Percentiles rank a stretch among this genome's conserved stretches.
These are phyloP conservation scores for Idaea straminata DNA, from an alignment of 2,888 invertebrate genomes.

Conservation along the genomic window DNA sequence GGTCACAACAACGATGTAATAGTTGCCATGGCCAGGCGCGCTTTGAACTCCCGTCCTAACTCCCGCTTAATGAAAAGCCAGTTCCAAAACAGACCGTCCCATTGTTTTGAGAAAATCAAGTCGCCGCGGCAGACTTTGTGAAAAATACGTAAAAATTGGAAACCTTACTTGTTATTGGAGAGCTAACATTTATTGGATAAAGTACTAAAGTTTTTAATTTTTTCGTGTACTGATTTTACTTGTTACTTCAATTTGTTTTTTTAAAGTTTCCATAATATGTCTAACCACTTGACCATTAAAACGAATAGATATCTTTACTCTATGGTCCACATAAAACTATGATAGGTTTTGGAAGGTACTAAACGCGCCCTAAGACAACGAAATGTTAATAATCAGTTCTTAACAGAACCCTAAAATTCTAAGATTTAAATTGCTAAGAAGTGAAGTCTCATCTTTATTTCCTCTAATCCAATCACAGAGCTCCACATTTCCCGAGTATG, in stretches of 20 bases:
- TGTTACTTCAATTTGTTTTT: not conserved
- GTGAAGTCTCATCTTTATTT: not conserved
- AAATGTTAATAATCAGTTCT: too few species aligned
- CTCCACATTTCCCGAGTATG: not conserved
- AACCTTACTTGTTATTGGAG: conserved; percentile 4
- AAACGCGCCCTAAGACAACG: too few species aligned
- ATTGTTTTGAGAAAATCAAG: conserved; percentile 47
- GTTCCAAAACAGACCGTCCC: conserved; percentile 43
- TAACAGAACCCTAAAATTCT: too few species aligned
- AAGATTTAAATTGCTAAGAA: too few species aligned
- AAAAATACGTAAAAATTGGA: conserved; percentile 37
- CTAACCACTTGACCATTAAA: too few species aligned
- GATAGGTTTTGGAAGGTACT: too few species aligned
- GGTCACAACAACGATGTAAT: conserved; percentile 33
- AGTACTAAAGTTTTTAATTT: not conserved
- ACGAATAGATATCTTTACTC: too few species aligned
- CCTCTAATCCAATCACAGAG: not conserved
- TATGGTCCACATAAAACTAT: too few species aligned
- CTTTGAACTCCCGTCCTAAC: conserved; percentile 38
- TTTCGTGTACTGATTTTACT: not conserved
- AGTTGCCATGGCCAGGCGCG: conserved; percentile 41
- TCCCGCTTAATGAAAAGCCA: conserved; percentile 49
- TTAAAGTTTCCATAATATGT: too few species aligned
- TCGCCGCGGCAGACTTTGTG: conserved; percentile 25
- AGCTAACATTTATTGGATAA: not conserved